Evolutionary conservation across 2,888 invertebrate species (phyloP).

Genomic region (Microdon myrmicae): DNA sequence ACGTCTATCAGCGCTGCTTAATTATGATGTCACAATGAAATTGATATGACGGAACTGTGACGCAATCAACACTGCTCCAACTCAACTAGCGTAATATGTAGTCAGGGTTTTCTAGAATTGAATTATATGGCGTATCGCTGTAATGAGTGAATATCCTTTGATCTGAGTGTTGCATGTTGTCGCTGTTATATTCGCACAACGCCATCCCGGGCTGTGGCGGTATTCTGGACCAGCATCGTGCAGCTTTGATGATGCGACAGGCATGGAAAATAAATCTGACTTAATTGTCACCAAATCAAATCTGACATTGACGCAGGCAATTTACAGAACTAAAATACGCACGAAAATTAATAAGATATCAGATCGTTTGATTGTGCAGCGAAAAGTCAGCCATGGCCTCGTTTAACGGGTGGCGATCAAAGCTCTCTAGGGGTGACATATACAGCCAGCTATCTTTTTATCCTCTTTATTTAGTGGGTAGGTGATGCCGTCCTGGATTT

Average conservation of each 20-base stretch:
- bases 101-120: constrained; percentile 41
- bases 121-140: constrained; percentile 43
- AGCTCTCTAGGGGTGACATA: constrained; percentile 38
- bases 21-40: constrained; percentile 47
- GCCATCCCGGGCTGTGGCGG: not conserved
- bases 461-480: no score
- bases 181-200: not conserved
- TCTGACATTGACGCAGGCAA: constrained; percentile 47
- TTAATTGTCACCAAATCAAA: constrained; percentile 49
- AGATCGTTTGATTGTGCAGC: constrained; percentile 11
- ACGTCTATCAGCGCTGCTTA: constrained; percentile 42
- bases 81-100: not conserved
- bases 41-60: constrained; percentile 33
- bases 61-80: not conserved
- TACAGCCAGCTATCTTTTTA: no score
- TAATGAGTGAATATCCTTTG: constrained; percentile 45
- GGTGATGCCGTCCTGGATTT: constrained; percentile 3
- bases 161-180: no score
- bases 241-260: constrained; percentile 42
- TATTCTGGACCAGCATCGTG: constrained; percentile 9
- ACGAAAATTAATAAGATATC: constrained; percentile 24
- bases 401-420: constrained; percentile 9
- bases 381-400: not conserved
- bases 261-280: constrained; percentile 46
- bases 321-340: constrained; percentile 24